Evolutionary conservation across 2,113 vertebrate species (phyloP).

Genomic region (Meles meles): DNA sequence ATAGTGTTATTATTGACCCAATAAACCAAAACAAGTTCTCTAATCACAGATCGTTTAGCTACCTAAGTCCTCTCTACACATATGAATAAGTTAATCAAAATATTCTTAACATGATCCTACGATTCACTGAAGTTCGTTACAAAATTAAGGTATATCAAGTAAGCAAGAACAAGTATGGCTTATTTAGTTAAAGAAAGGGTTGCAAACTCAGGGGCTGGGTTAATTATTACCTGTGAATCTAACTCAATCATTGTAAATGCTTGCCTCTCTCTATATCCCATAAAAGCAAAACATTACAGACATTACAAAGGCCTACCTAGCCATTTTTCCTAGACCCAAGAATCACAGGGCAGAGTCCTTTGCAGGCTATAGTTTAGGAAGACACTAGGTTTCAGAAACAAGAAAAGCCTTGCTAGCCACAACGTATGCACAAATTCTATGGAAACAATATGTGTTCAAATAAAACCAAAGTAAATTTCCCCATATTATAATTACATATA

Average conservation of each 20-base stretch:
- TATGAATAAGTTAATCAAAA: background rate
- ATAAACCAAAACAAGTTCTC: background rate
- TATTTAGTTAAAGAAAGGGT: background rate
- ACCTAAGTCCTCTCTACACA: background rate
- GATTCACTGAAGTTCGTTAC: background rate
- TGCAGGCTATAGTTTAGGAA: background rate
- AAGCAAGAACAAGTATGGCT: conserved; percentile 7
- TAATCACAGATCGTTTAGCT: background rate
- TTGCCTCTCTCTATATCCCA: background rate
- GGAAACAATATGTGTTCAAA: conserved; percentile 7
- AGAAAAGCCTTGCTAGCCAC: background rate
- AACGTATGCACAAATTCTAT: background rate
- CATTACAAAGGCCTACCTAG: background rate
- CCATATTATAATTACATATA: background rate
- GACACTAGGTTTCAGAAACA: conserved; percentile 7
- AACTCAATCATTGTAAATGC: background rate
- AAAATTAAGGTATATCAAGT: conserved; percentile 22
- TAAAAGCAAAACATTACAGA: background rate
- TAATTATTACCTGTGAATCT: conserved; percentile 19
- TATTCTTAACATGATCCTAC: background rate
- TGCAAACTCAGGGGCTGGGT: background rate
- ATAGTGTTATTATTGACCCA: background rate
- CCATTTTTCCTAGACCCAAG: background rate
- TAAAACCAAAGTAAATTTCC: background rate
- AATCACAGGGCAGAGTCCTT: background rate